Evolutionary conservation across 2,797 vertebrate genomes (phyloP).

Genomic region (Propithecus deckenii): DNA sequence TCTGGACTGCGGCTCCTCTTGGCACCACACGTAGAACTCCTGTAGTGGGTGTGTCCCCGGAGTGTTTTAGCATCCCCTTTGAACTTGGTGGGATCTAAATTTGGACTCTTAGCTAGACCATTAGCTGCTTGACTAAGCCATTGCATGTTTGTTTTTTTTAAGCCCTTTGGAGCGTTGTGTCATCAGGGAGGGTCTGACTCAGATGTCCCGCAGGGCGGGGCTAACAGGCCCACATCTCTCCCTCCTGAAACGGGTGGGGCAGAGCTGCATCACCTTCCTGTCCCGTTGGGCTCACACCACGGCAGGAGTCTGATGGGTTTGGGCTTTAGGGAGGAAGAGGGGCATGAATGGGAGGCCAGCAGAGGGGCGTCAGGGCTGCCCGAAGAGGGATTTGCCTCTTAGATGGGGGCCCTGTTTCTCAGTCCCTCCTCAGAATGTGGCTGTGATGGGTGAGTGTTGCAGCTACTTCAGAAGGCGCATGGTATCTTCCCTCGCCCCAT

Average conservation of each 20-base stretch:
- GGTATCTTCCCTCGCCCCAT: accelerated
- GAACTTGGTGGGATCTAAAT: not conserved
- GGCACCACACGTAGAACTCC: not conserved
- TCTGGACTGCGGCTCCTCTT: not conserved
- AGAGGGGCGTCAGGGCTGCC: too few relatives aligned
- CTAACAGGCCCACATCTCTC: not conserved
- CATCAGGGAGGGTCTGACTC: not conserved
- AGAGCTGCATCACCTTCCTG: not conserved
- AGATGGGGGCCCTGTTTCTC: accelerated
- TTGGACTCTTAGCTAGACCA: not conserved
- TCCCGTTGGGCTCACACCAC: not conserved
- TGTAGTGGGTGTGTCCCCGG: not conserved
- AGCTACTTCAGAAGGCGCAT: not conserved
- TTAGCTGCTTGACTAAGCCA: not conserved
- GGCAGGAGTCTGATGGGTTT: not conserved
- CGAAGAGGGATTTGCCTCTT: not conserved
- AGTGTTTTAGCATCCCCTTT: not conserved
- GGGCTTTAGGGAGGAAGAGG: not conserved
- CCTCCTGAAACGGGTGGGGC: accelerated
- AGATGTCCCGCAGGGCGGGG: not conserved
- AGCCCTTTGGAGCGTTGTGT: not conserved
- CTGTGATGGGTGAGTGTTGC: accelerated
- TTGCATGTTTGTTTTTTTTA: not conserved
- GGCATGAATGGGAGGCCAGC: not conserved
- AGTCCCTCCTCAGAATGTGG: not conserved